Percentiles rank a stretch among this genome's conserved stretches.
Evolutionary conservation across 2,797 vertebrate genomes (phyloP).

Genomic region (Chromobotia macracanthus): DNA sequence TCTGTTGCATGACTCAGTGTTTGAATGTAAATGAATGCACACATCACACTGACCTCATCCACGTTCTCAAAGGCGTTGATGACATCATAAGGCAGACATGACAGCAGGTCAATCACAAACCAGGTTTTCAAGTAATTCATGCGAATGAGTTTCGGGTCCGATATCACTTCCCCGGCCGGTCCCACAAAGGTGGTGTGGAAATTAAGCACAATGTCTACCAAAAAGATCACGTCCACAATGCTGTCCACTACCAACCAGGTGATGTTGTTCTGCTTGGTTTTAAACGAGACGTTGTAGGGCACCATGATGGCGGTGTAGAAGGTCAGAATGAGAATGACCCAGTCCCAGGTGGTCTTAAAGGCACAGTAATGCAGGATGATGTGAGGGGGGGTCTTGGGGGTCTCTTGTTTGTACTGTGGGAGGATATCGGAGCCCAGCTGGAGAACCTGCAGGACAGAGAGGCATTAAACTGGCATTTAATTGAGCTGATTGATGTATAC

Average conservation of each 20-base stretch:
- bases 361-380: slow-evolving; percentile 99
- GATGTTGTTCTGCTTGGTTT: slow-evolving; percentile 99
- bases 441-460: slow-evolving; percentile 81
- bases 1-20: too few species aligned
- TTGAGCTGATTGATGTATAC: slow-evolving; percentile 6
- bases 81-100: slow-evolving; percentile 97
- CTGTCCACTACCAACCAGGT: slow-evolving; percentile 98
- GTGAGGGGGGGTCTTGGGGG: slow-evolving; percentile 97
- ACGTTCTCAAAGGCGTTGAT: slow-evolving; percentile 99
- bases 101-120: slow-evolving; percentile 98
- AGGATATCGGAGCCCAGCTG: slow-evolving; percentile 97
- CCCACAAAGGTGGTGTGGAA: slow-evolving; percentile 99
- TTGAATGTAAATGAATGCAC: background rate
- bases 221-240: slow-evolving; percentile 97
- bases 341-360: slow-evolving; percentile 99
- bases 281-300: slow-evolving; percentile 98
- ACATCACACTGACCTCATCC: slow-evolving; percentile 90
- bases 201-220: slow-evolving; percentile 98
- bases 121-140: slow-evolving; percentile 99
- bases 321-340: slow-evolving; percentile 99
- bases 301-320: slow-evolving; percentile 99
- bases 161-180: slow-evolving; percentile 97
- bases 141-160: slow-evolving; percentile 96
- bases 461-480: slow-evolving; percentile 13
- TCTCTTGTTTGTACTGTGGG: slow-evolving; percentile 99